Base-by-base conservation (phyloP, 1,140 invertebrate species). In the Anoplolepis gracilipes region DNA sequence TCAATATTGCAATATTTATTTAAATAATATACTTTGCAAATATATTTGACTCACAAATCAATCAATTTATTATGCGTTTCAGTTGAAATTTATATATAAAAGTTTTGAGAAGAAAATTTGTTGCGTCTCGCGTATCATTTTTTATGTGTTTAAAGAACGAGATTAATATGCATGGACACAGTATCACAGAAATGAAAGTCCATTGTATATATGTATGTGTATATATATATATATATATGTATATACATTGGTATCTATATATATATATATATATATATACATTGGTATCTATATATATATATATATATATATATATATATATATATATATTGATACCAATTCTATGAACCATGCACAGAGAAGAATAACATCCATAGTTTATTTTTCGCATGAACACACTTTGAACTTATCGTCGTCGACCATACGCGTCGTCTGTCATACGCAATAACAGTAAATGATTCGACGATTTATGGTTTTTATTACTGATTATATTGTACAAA, bases 361-460 rank as follows among this genome's bases (percentile, higher is more conserved):
- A 49, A 61, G 19, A 55, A 39, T 36, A 22, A 62, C 30, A 25
- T 16, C 25, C 28, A 49, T 76, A 62, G n/a, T 49, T 77, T 0
- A 76, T 70, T 55, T 81, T 42, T 42, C 55, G 46, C 13, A 36
- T 81, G 36, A 62, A 55, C 30, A 46, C 13, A 16, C 28, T 46
- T 30, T 25, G 7, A 19, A 33, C 19, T 75, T 84, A 84, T 84
- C 70, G 39, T 25, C 16, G 55, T 36, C 16, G 61, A 28, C 79
- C 69, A 82, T 0, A 42, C 53, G 28, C 39, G 39, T 25, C 16
- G 55, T 36, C 10, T 75, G 28, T 70, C 55, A 82, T 53, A 13
- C 39, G 57, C 5, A 33, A 55, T 53, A 59, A 16, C 46, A 49
- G 19, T 25, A n/a, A 61, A 46, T 30, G 39, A 72, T 76, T 13